phyloP scores from a whole-genome alignment of 1,140 invertebrate genomes.

The Drosophila novamexicana region DNA sequence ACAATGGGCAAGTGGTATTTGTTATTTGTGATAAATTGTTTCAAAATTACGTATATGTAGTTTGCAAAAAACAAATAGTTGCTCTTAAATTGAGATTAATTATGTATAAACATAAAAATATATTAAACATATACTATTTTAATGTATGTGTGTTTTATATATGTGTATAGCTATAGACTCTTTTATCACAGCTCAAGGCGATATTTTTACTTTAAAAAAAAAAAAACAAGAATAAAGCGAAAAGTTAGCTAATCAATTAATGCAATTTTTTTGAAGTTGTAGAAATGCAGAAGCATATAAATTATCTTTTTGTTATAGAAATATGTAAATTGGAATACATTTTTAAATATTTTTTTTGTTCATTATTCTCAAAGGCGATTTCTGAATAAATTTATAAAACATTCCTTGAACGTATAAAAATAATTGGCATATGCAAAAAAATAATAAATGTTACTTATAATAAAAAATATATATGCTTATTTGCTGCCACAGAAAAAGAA shows the following conservation, averaged over 20 bases:
- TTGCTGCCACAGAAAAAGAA: background rate
- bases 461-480: background rate
- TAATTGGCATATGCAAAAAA: conserved; percentile 45
- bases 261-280: no score
- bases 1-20: conserved; percentile 45
- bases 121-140: background rate
- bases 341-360: no score
- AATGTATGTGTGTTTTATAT: background rate
- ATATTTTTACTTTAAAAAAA: background rate
- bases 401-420: background rate
- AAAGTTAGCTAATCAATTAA: background rate
- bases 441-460: background rate
- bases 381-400: background rate
- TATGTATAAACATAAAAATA: background rate
- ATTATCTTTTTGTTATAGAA: no score
- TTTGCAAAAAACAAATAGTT: conserved; percentile 22
- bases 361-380: no score
- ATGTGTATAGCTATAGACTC: background rate
- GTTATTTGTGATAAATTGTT: conserved; percentile 18
- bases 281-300: no score
- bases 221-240: no score
- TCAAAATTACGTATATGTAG: conserved; percentile 59
- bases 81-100: conserved; percentile 15
- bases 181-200: conserved; percentile 8
- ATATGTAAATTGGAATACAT: no score